Evolutionary conservation across 2,888 invertebrate species (phyloP).

Genomic region (Bruchidius siliquastri): DNA sequence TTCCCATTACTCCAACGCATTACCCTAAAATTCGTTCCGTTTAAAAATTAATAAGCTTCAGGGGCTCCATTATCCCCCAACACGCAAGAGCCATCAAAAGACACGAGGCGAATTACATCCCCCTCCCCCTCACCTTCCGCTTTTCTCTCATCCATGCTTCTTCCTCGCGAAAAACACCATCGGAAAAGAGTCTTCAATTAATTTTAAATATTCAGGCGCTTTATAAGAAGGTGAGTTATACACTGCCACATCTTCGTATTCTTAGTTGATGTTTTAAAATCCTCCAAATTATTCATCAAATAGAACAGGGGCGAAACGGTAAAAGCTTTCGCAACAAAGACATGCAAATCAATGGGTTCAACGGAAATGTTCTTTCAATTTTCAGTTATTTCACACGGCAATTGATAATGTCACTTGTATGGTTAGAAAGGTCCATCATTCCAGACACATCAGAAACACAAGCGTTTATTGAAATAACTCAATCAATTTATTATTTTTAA

Average conservation of each 20-base stretch:
- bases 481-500: no score
- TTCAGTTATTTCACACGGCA: no score
- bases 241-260: background rate
- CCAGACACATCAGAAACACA: no score
- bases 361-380: background rate
- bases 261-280: background rate
- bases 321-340: background rate
- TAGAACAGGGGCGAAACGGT: background rate
- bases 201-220: background rate
- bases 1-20: background rate
- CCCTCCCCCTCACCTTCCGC: background rate
- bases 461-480: no score
- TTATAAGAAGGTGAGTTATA: background rate
- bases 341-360: background rate
- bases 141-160: background rate
- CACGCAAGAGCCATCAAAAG: background rate
- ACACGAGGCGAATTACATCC: background rate
- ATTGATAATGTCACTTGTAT: no score
- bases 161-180: background rate
- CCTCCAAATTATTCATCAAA: background rate
- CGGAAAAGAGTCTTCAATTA: background rate
- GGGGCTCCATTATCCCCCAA: background rate
- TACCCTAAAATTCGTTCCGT: background rate
- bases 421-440: no score
- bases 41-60: background rate